These are phyloP conservation scores for Dasyornis broadbenti DNA, from an alignment of 2,113 vertebrate genomes.

Conservation along the genomic window DNA sequence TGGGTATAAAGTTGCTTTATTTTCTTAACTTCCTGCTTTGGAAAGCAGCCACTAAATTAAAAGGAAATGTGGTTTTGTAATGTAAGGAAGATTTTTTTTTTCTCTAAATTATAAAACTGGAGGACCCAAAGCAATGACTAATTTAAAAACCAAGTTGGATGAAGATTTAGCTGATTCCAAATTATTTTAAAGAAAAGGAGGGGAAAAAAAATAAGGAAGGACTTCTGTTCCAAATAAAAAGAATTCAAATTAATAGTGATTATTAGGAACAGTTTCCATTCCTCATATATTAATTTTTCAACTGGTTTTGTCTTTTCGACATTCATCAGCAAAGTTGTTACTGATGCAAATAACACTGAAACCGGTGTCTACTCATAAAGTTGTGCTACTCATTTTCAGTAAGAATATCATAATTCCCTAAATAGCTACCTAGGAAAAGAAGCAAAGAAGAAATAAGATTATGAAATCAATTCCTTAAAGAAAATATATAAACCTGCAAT, in stretches of 20 bases:
- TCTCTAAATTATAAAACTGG: background rate
- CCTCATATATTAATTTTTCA: background rate
- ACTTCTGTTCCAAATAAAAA: background rate
- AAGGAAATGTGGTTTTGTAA: conserved; percentile 12
- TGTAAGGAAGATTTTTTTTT: conserved; percentile 4
- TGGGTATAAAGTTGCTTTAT: conserved; percentile 52
- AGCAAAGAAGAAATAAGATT: background rate
- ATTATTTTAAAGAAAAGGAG: background rate
- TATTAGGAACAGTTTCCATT: background rate
- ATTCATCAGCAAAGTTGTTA: background rate
- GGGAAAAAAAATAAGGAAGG: accelerated
- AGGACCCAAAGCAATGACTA: conserved; percentile 10
- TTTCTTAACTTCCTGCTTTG: conserved; percentile 66
- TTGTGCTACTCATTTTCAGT: background rate
- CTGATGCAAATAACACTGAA: background rate
- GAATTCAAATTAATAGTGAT: background rate
- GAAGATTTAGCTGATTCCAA: background rate
- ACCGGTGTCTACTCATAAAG: background rate
- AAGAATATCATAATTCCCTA: background rate
- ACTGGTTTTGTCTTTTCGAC: background rate
- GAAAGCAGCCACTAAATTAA: conserved; percentile 52
- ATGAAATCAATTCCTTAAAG: background rate
- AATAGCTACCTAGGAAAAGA: background rate
- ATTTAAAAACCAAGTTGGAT: background rate
- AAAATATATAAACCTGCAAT: background rate